Percentiles rank a stretch among this genome's conserved stretches.
Evolutionary conservation across 2,797 vertebrate species (phyloP).

Genomic region (Pampus argenteus): DNA sequence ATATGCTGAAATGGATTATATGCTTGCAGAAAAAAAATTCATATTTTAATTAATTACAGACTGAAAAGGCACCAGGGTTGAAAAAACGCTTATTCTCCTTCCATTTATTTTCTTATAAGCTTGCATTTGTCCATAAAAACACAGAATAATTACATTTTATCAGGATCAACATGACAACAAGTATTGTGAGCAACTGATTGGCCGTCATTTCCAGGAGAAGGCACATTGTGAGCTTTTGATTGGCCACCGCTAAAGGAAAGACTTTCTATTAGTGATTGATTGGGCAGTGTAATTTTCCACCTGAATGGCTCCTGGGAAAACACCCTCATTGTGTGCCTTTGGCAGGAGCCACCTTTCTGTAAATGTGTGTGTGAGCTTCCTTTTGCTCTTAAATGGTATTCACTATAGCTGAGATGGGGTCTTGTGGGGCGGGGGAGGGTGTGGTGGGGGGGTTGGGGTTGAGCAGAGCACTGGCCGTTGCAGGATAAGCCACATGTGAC

Average conservation of each 20-base stretch:
- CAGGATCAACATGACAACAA: conserved; percentile 66
- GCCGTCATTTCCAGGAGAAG: conserved; percentile 60
- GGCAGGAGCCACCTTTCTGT: conserved; percentile 48
- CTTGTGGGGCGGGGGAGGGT: conserved; percentile 26
- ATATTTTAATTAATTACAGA: conserved; percentile 79
- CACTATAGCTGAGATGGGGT: conserved; percentile 57
- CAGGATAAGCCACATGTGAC: conserved; percentile 75
- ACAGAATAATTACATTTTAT: conserved; percentile 74
- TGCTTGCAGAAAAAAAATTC: conserved; percentile 60
- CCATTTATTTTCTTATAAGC: conserved; percentile 66
- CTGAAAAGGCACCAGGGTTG: conserved; percentile 52
- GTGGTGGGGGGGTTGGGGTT: conserved; percentile 19
- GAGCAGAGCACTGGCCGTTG: conserved; percentile 47
- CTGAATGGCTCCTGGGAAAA: conserved; percentile 60
- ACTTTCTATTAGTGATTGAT: conserved; percentile 78
- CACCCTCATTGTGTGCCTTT: conserved; percentile 62
- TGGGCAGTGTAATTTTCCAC: conserved; percentile 81
- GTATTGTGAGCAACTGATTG: conserved; percentile 72
- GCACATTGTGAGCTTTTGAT: conserved; percentile 59
- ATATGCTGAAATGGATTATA: conserved; percentile 79
- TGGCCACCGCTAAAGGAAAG: conserved; percentile 51
- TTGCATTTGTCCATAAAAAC: conserved; percentile 65
- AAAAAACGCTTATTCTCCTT: conserved; percentile 44
- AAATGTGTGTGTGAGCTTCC: conserved; percentile 48
- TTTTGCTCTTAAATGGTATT: conserved; percentile 52